These are phyloP conservation scores for Catajapyx aquilonaris DNA, from an alignment of 1,140 invertebrate genomes.

Conservation along the genomic window DNA sequence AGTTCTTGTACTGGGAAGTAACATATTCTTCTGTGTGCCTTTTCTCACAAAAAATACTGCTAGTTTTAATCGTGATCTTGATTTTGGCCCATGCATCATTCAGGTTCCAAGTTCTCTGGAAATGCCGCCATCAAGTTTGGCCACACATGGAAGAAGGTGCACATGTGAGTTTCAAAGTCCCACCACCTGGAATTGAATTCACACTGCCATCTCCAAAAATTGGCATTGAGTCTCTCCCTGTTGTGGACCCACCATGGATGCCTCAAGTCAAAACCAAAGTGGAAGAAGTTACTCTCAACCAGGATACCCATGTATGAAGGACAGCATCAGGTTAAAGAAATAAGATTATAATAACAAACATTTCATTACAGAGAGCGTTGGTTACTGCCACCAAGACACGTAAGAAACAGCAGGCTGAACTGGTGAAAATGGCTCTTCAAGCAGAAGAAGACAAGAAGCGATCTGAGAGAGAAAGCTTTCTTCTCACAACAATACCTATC, in stretches of 20 bases:
- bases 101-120: constrained; percentile 88
- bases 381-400: constrained; percentile 96
- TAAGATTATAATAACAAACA: too few relatives aligned
- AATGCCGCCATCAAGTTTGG: constrained; percentile 95
- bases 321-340: constrained; percentile 4
- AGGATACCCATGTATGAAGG: constrained; percentile 76
- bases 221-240: constrained; percentile 77
- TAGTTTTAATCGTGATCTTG: too few relatives aligned
- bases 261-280: constrained; percentile 94
- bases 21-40: too few relatives aligned
- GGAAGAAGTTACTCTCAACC: constrained; percentile 96
- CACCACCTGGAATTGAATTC: constrained; percentile 96
- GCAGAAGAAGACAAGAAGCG: constrained; percentile 89
- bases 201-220: constrained; percentile 96
- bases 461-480: constrained; percentile 82
- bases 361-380: constrained; percentile 53
- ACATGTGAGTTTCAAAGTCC: constrained; percentile 84
- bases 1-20: too few relatives aligned
- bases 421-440: constrained; percentile 82
- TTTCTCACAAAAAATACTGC: too few relatives aligned
- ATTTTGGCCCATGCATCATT: too few relatives aligned
- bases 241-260: constrained; percentile 98
- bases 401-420: constrained; percentile 96
- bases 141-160: constrained; percentile 95
- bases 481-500: constrained; percentile 93